Conservation (phyloP, 2,797 vertebrate genomes). For the Centropyge bicolor region DNA sequence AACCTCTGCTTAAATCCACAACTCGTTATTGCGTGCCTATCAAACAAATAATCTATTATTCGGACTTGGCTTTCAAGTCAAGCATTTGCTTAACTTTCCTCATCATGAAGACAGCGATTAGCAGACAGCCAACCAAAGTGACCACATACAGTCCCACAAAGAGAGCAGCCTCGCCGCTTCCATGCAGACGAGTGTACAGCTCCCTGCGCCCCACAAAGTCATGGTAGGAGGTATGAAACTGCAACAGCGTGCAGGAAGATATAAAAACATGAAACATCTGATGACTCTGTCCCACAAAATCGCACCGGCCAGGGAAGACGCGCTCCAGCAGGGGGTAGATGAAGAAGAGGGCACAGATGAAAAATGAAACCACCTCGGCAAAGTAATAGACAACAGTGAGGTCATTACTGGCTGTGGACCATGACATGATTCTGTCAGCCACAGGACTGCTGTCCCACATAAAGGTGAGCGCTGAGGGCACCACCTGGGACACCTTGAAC, state of each 20-base stretch:
- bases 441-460: conserved; percentile 92
- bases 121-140: conserved; percentile 76
- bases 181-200: conserved; percentile 86
- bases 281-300: conserved; percentile 92
- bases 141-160: conserved; percentile 84
- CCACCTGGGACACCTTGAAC: conserved; percentile 89
- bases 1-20: too few species aligned
- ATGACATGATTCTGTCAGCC: conserved; percentile 80
- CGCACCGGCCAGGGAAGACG: conserved; percentile 89
- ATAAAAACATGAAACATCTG: conserved; percentile 92
- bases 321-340: conserved; percentile 88
- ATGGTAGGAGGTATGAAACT: conserved; percentile 90
- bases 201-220: conserved; percentile 86
- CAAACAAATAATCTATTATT: conserved; percentile 35
- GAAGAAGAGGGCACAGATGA: conserved; percentile 90
- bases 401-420: conserved; percentile 57
- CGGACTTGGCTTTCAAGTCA: conserved; percentile 72
- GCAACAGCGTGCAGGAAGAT: conserved; percentile 90
- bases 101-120: conserved; percentile 84
- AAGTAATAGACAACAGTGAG: conserved; percentile 68
- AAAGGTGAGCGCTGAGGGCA: conserved; percentile 89
- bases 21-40: too few species aligned
- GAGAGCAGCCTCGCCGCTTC: conserved; percentile 71
- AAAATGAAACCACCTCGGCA: conserved; percentile 89
- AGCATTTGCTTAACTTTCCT: conserved; percentile 82